Percentiles rank a stretch among this genome's conserved stretches.
These are phyloP conservation scores for Nipponacmea schrenckii DNA, from an alignment of 2,888 invertebrate genomes.

Conservation along the genomic window DNA sequence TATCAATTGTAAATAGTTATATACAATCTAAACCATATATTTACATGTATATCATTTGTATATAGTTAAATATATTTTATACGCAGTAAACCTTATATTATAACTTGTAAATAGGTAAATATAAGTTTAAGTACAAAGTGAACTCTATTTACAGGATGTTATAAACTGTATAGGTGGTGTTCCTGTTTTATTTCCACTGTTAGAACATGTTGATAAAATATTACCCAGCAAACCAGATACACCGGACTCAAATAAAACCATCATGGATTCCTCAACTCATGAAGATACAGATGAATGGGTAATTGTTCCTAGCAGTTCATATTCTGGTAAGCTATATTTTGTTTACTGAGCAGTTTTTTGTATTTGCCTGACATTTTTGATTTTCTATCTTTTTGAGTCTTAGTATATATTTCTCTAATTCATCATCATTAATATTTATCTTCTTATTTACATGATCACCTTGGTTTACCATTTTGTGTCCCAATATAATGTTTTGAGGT, in stretches of 20 bases:
- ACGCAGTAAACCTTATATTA: too few relatives aligned
- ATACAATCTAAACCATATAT: not conserved
- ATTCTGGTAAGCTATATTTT: constrained; percentile 49
- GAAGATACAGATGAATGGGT: constrained; percentile 71
- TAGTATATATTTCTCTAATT: too few relatives aligned
- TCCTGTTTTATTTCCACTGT: constrained; percentile 73
- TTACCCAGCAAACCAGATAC: constrained; percentile 28
- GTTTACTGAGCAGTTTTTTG: not conserved
- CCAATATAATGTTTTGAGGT: too few relatives aligned
- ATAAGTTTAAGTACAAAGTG: too few relatives aligned
- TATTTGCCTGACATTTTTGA: not conserved
- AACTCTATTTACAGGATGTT: constrained; percentile 64
- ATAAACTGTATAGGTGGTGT: constrained; percentile 75
- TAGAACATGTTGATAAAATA: constrained; percentile 69
- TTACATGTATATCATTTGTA: too few relatives aligned
- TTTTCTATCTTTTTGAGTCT: not conserved
- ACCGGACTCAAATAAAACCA: constrained; percentile 9
- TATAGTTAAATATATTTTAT: too few relatives aligned
- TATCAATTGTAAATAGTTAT: too few relatives aligned
- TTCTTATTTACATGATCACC: too few relatives aligned
- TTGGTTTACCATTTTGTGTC: too few relatives aligned
- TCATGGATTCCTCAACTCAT: constrained; percentile 5
- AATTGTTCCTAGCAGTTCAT: constrained; percentile 71
- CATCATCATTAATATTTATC: too few relatives aligned
- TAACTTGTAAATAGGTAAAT: too few relatives aligned